phyloP scores from a whole-genome alignment of 2,888 invertebrate genomes.

The Acrobasis repandana region DNA sequence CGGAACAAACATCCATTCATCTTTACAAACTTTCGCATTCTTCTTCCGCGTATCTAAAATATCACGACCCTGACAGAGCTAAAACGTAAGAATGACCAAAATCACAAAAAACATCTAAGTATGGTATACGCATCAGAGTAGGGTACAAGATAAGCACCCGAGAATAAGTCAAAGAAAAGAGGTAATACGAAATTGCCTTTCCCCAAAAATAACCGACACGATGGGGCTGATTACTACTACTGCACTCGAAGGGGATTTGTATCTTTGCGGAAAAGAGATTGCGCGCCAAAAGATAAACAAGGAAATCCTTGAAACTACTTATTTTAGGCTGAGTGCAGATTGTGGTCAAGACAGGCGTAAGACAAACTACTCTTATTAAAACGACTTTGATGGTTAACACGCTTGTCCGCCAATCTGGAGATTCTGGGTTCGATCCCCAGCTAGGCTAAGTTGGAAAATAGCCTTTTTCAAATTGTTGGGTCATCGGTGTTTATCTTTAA shows the following conservation, averaged over 20 bases:
- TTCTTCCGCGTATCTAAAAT: too few species aligned
- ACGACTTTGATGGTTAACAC: too few species aligned
- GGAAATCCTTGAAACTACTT: slow-evolving; percentile 37
- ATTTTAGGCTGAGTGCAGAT: slow-evolving; percentile 27
- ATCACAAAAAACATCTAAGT: not conserved
- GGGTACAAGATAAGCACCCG: not conserved
- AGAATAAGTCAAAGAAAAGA: not conserved
- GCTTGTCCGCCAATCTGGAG: too few species aligned
- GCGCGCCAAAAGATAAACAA: slow-evolving; percentile 39
- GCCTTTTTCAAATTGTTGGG: too few species aligned
- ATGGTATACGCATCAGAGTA: not conserved
- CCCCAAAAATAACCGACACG: not conserved
- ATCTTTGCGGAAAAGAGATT: slow-evolving; percentile 25
- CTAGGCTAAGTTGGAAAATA: too few species aligned
- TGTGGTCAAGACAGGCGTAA: too few species aligned
- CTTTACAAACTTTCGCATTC: too few species aligned
- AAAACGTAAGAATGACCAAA: too few species aligned
- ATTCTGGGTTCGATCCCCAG: too few species aligned
- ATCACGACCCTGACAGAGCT: too few species aligned
- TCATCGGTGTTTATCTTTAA: too few species aligned
- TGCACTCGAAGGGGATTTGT: slow-evolving; percentile 19
- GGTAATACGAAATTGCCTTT: slow-evolving; percentile 6
- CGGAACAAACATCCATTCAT: too few species aligned
- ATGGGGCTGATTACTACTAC: not conserved
- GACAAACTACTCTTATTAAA: not conserved